Conservation (phyloP, 2,888 invertebrate genomes). For the Megastigmus dorsalis region DNA sequence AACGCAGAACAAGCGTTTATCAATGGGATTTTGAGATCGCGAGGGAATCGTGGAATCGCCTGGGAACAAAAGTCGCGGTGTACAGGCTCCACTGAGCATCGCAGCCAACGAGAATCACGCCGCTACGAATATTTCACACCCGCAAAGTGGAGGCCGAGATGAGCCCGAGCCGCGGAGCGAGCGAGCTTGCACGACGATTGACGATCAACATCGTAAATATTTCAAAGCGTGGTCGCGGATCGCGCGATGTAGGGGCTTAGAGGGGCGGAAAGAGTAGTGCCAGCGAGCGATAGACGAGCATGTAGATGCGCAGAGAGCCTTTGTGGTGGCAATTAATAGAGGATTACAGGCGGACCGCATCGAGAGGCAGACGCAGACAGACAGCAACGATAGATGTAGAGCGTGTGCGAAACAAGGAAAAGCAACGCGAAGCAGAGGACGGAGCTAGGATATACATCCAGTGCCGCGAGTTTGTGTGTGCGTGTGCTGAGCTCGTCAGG, state of each 20-base stretch:
- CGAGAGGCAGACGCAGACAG: conserved; percentile 43
- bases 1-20: no score
- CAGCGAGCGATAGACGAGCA: not conserved
- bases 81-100: no score
- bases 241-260: not conserved
- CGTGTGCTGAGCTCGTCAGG: not conserved
- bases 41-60: no score
- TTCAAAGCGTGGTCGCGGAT: conserved; percentile 41
- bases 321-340: conserved; percentile 73
- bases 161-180: not conserved
- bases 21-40: no score
- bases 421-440: conserved; percentile 9
- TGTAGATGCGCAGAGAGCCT: conserved; percentile 55
- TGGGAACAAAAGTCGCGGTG: no score
- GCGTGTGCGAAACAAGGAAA: conserved; percentile 1
- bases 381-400: conserved; percentile 14
- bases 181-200: conserved; percentile 43
- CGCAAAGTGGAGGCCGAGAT: conserved; percentile 1
- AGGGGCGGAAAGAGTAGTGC: not conserved
- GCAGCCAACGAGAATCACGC: no score
- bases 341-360: no score
- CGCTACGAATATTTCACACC: conserved; percentile 43
- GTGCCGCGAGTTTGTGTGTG: not conserved
- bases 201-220: conserved; percentile 54
- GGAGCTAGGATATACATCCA: conserved; percentile 1